Evolutionary conservation across 2,888 invertebrate species (phyloP).

Genomic region (Erebia aethiops): DNA sequence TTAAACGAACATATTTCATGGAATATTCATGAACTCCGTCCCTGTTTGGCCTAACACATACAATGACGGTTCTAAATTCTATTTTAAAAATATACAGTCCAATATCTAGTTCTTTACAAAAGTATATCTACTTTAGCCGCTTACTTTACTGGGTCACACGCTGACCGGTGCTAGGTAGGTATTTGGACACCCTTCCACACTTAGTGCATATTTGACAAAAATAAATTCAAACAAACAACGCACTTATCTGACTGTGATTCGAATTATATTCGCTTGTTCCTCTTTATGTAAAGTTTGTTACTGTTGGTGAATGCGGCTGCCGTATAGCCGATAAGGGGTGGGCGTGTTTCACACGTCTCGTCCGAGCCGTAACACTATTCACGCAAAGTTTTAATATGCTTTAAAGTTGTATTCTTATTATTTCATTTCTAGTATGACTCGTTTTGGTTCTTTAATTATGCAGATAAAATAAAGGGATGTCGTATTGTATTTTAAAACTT

Average conservation of each 20-base stretch:
- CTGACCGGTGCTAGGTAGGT: slow-evolving; percentile 51
- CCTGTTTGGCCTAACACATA: neutral
- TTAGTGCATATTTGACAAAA: slow-evolving; percentile 22
- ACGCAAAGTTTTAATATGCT: slow-evolving; percentile 31
- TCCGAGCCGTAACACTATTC: slow-evolving; percentile 39
- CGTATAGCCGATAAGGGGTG: slow-evolving; percentile 62
- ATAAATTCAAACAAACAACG: slow-evolving; percentile 22
- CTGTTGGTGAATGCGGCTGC: slow-evolving; percentile 42
- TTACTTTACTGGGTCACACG: slow-evolving; percentile 65
- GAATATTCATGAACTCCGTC: neutral
- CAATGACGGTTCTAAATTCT: slow-evolving; percentile 16
- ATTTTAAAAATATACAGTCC: slow-evolving; percentile 25
- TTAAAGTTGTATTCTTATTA: slow-evolving; percentile 36
- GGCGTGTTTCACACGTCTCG: slow-evolving; percentile 46
- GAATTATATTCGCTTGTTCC: slow-evolving; percentile 13
- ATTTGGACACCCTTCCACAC: slow-evolving; percentile 34
- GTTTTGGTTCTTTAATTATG: neutral
- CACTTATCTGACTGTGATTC: slow-evolving; percentile 6
- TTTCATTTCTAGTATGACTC: neutral
- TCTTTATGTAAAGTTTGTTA: slow-evolving; percentile 6
- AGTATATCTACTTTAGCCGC: slow-evolving; percentile 42
- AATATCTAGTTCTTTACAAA: slow-evolving; percentile 33
- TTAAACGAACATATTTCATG: slow-evolving; percentile 4
- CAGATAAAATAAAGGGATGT: neutral
- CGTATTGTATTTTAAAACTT: no score